Evolutionary conservation across 2,888 invertebrate genomes (phyloP).

Genomic region (Beris chalybata): DNA sequence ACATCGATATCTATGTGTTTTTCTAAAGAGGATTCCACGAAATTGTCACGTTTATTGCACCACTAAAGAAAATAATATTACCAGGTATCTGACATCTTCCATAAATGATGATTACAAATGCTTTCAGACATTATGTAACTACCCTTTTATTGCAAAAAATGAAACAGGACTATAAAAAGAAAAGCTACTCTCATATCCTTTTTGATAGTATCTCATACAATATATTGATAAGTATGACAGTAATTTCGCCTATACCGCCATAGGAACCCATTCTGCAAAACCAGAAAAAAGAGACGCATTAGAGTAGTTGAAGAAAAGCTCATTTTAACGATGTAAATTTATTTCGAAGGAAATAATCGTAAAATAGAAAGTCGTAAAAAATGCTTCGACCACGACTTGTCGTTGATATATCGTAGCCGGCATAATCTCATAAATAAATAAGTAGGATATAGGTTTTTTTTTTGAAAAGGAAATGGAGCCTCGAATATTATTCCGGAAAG

Average conservation of each 20-base stretch:
- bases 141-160: slow-evolving; percentile 29
- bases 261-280: slow-evolving; percentile 6
- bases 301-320: slow-evolving; percentile 27
- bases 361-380: slow-evolving; percentile 32
- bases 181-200: slow-evolving; percentile 26
- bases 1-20: too few relatives aligned
- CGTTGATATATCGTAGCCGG: slow-evolving; percentile 5
- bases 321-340: slow-evolving; percentile 31
- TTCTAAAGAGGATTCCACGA: too few relatives aligned
- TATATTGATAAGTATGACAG: slow-evolving; percentile 28
- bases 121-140: slow-evolving; percentile 27
- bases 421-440: slow-evolving; percentile 32
- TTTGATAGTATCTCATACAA: slow-evolving; percentile 25
- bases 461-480: slow-evolving; percentile 17
- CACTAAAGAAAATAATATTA: slow-evolving; percentile 26
- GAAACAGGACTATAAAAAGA: slow-evolving; percentile 26
- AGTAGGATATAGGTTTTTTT: slow-evolving; percentile 15
- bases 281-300: slow-evolving; percentile 20
- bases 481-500: slow-evolving; percentile 23
- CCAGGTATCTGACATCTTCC: slow-evolving; percentile 7
- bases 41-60: slow-evolving; percentile 8
- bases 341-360: slow-evolving; percentile 25
- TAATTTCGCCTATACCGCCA: background rate
- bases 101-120: slow-evolving; percentile 28
- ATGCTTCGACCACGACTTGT: slow-evolving; percentile 19